Percentiles rank a stretch among this genome's conserved stretches.
Evolutionary conservation across 2,888 invertebrate genomes (phyloP).

Genomic region (Lepidocyrtoides sp.): DNA sequence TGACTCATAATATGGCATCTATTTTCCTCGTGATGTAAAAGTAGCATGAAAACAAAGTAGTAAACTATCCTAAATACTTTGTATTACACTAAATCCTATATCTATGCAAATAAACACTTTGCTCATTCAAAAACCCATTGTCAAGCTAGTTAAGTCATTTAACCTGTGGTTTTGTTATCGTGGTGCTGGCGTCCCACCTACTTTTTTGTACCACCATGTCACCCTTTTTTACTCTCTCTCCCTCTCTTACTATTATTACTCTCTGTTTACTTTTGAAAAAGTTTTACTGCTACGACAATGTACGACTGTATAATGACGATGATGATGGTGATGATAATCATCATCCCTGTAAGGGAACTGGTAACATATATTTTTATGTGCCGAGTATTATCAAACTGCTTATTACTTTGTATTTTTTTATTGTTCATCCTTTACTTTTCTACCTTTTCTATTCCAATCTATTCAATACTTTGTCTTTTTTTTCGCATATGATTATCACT

Average conservation of each 20-base stretch:
- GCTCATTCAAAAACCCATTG: slow-evolving; percentile 46
- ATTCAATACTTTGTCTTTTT: neutral
- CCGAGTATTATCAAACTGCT: neutral
- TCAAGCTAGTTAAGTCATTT: slow-evolving; percentile 63
- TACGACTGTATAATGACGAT: neutral
- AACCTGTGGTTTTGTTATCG: slow-evolving; percentile 22
- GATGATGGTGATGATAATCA: slow-evolving; percentile 21
- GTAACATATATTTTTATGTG: slow-evolving; percentile 17
- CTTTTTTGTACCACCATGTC: slow-evolving; percentile 40
- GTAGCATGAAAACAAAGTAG: slow-evolving; percentile 7
- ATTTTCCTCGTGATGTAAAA: neutral
- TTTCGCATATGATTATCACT: neutral
- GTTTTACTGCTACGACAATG: neutral
- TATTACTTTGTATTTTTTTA: slow-evolving; percentile 8
- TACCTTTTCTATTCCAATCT: neutral
- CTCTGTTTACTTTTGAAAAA: slow-evolving; percentile 35
- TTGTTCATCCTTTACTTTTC: neutral
- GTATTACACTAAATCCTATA: too few species aligned
- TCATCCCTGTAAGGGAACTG: slow-evolving; percentile 39
- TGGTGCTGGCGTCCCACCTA: slow-evolving; percentile 43
- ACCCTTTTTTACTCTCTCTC: slow-evolving; percentile 35
- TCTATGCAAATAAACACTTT: slow-evolving; percentile 64
- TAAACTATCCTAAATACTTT: slow-evolving; percentile 18
- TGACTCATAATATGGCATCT: too few species aligned
- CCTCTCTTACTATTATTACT: too few species aligned